Evolutionary conservation across 2,888 invertebrate genomes (phyloP), one percentile per base, ranked within the genome.

Genomic region (Hydrotaea cyrtoneurina): DNA sequence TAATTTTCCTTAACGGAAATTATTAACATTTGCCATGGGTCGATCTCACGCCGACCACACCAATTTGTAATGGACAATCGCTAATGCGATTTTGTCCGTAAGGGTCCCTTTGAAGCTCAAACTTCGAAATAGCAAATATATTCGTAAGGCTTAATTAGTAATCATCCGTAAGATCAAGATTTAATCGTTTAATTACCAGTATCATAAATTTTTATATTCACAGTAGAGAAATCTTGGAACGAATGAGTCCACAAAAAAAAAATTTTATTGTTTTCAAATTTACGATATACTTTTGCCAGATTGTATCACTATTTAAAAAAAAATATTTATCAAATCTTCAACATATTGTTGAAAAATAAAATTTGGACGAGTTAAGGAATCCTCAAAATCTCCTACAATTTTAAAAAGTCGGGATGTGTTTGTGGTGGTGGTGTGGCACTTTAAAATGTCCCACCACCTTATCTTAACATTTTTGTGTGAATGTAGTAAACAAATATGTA

Each of bases 181-280:
- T n/a, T n/a, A 13, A 31, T 62, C 8, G 8, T 62, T n/a, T 62
- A 62, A 36, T 62, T 62, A 62, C 31, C 31, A n/a, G 8, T n/a
- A 0, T 1, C 17, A 31, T 62, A 1, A 62, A 36, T 4, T 31
- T 10, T n/a, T 39, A 23, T 62, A 31, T 36, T 11, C 62, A 31
- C 62, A 62, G 62, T 62, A 62, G 62, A 62, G 62, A 62, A 62
- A 31, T 31, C 31, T 62, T 62, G 36, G 2, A n/a, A 31, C n/a
- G 31, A 31, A n/a, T n/a, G n/a, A 13, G 1, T 50, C 50, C 50
- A 13, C 50, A 50, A 50, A 50, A n/a, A n/a, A 50, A 50, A 50
- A 2, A 8, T 5, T 36, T 36, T 36, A 3, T 36, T 3, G 2
- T 43, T 43, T 43, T 2, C 13, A 43, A 43, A n/a, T n/a, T n/a